Conservation (phyloP, 2,113 vertebrate species). For the Smithornis capensis region DNA sequence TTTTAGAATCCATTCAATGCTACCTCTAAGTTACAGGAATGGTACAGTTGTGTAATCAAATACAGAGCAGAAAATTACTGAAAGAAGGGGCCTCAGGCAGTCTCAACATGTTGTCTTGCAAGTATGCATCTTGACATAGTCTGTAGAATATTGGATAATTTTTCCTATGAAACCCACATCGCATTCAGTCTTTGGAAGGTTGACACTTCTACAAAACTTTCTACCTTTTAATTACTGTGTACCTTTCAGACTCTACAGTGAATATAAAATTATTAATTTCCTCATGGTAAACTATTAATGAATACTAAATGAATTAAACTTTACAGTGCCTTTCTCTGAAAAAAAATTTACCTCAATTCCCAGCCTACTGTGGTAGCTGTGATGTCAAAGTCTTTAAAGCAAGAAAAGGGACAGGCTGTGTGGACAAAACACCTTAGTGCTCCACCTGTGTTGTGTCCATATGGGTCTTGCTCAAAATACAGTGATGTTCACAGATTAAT, state of each 20-base stretch:
- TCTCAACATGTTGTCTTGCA: background rate
- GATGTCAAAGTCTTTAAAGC: background rate
- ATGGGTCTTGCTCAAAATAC: background rate
- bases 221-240: conserved; percentile 24
- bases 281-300: conserved; percentile 21
- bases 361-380: background rate
- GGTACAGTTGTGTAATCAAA: conserved; percentile 18
- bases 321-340: background rate
- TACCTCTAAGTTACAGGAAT: conserved; percentile 30
- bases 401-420: background rate
- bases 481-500: background rate
- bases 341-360: background rate
- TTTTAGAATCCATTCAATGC: conserved; percentile 2
- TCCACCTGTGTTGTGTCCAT: background rate
- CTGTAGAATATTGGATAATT: background rate
- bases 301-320: conserved; percentile 25
- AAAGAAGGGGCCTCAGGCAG: background rate
- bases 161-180: background rate
- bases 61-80: conserved; percentile 35
- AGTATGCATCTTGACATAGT: background rate
- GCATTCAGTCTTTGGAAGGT: background rate
- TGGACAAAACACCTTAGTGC: background rate
- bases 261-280: conserved; percentile 40
- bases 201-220: background rate
- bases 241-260: background rate